phyloP scores from a whole-genome alignment of 30 jellyfish, hydroid and myxozoan species.

The Rhopilema esculentum region DNA sequence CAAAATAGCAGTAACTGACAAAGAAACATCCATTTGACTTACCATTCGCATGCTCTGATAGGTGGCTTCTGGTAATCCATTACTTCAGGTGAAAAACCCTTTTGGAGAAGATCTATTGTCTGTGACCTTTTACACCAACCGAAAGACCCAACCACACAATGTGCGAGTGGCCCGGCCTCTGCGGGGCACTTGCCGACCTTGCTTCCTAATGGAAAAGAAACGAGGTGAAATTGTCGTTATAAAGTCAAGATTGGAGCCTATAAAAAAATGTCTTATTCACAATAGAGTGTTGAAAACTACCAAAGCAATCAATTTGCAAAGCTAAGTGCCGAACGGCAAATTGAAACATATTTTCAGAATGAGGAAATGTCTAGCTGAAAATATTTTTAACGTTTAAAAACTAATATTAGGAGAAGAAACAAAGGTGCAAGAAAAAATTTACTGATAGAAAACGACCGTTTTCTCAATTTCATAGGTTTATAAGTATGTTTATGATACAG shows the following conservation, averaged over 20 bases:
- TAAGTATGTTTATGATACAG: no score
- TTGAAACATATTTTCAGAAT: no score
- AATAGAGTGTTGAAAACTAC: no score
- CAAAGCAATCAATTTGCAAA: no score
- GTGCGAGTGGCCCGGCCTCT: slow-evolving; percentile 28
- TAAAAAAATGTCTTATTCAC: not conserved
- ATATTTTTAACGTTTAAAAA: no score
- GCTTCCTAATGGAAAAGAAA: slow-evolving; percentile 14
- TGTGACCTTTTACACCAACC: slow-evolving; percentile 34
- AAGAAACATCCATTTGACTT: not conserved
- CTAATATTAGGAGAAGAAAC: no score
- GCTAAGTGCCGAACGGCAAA: no score
- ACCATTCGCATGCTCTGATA: slow-evolving; percentile 50
- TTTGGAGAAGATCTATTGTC: slow-evolving; percentile 26
- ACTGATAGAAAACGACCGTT: no score
- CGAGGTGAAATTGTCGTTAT: not conserved
- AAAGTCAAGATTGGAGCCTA: not conserved
- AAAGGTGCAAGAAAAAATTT: no score
- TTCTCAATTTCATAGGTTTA: no score
- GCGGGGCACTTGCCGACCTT: slow-evolving; percentile 33
- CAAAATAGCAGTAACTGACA: not conserved
- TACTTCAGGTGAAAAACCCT: slow-evolving; percentile 19
- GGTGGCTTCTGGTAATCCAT: slow-evolving; percentile 39
- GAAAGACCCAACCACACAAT: slow-evolving; percentile 41
- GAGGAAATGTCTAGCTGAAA: no score